Evolutionary conservation across 2,888 invertebrate genomes (phyloP), one percentile per base, ranked within the genome.

Genomic region (Molanna angustata): DNA sequence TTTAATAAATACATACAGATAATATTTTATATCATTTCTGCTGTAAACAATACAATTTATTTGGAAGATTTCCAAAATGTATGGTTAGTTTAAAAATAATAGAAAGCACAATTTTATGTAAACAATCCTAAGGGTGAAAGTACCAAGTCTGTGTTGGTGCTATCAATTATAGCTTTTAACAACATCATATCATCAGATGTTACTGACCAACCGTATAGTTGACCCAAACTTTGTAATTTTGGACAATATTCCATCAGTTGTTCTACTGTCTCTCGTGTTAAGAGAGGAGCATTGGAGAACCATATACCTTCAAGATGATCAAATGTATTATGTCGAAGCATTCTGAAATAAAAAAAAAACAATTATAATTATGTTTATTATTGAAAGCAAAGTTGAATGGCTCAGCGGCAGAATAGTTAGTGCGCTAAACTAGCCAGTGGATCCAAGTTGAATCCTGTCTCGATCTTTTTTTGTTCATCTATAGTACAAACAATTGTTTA

Each of bases 201-300:
- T 56, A 83, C 72, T 55, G 80, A 75, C 86, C 86, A 86, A 0
- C 84, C 84, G 41, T 79, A 83, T 14, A 86, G 67, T 65, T 85
- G 82, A 0, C 86, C 86, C 9, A 86, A 70, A 57, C 79, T 80
- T 62, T 71, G 80, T 37, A 86, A 69, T 60, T 82, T 84, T 1
- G 84, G 84, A 61, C 85, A 85, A 60, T 76, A 75, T 48, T 84
- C 83, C 80, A 85, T 84, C 39, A 86, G 68, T 9, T 84, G 67
- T 64, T 86, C 83, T 39, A 86, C 82, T 0, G 84, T 79, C 47
- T 78, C 78, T 3, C 74, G 67, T 0, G 85, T 83, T 20, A 86
- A 69, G 43, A 80, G 80, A 6, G 82, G 80, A 0, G 86, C 86
- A 63, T 81, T 76, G 1, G 85, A 84, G 60, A 86, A 83, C 84